Base-by-base conservation (phyloP, 1,140 invertebrate genomes). In the Zaprionus capensis region DNA sequence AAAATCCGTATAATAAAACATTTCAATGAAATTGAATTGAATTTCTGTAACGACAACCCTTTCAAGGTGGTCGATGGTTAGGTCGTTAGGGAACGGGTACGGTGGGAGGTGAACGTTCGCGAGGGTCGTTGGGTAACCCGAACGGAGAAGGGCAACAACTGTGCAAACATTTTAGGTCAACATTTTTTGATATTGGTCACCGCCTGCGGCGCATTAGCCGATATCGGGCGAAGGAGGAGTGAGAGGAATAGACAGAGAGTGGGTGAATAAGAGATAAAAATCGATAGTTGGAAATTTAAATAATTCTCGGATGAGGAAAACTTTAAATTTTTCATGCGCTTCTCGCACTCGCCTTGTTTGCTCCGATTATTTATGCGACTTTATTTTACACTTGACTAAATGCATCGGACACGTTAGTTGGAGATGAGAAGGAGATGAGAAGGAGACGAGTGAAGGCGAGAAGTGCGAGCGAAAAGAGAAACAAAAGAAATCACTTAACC, bases 401-500 rank as follows among this genome's bases (percentile, higher is more conserved):
- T 77, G 78, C 63, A 49, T 17, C 36, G 44, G 62, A 73, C 14
- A 31, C 4, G 44, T 31, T 51, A 51, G 46, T 12, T 14, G 11
- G 46, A 7, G 20, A 17, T 49, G 17, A 17, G 41, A 15, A 4
- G 11, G 46, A 7, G 20, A 17, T 49, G 17, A 17, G 41, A 15
- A 4, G 41, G 15, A n/a, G 38, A 6, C 14, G 38, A 41, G 38
- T 49, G 41, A 12, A 12, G 20, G 17, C 26, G 59, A 73, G 41
- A 62, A 56, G 38, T 46, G 56, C 31, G 22, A 51, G 53, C 46
- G 17, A 59, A 58, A 69, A 22, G 31, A 57, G 64, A 82, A 82
- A 78, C 67, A 69, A 82, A 79, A 83, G 81, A 79, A 82, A 83
- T 83, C 81, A 69, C 81, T 82, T 83, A 83, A 83, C 81, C 81